Percentiles rank a stretch among this genome's conserved stretches.
phyloP scores from a whole-genome alignment of 2,797 vertebrate species.

The Astyanax mexicanus region DNA sequence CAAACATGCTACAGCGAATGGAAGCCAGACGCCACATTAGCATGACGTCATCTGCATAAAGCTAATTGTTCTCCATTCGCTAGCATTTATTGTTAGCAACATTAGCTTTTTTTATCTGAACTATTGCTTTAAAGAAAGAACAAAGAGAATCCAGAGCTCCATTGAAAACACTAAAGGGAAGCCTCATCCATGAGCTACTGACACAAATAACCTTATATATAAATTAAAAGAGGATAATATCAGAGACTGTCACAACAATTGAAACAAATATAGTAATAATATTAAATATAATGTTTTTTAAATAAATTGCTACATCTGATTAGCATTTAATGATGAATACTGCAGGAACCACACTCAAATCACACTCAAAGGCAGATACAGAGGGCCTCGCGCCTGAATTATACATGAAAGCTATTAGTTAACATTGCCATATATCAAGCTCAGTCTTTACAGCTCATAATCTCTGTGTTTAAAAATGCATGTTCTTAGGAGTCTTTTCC shows the following conservation, averaged over 20 bases:
- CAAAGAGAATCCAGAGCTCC: background rate
- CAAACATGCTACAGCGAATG: background rate
- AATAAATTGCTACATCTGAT: background rate
- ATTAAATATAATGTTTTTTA: background rate
- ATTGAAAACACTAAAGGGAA: background rate
- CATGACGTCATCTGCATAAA: background rate
- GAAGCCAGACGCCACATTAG: background rate
- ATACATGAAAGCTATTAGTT: constrained; percentile 30
- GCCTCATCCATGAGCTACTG: constrained; percentile 3
- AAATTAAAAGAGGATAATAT: background rate
- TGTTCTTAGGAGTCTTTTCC: background rate
- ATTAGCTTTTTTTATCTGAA: background rate
- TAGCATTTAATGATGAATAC: background rate
- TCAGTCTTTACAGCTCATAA: constrained; percentile 8
- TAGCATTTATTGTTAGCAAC: background rate
- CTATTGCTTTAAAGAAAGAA: background rate
- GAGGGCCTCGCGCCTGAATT: constrained; percentile 16
- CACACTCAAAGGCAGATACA: background rate
- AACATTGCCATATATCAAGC: constrained; percentile 17
- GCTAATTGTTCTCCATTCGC: background rate
- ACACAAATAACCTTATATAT: background rate
- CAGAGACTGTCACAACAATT: background rate
- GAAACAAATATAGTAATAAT: background rate
- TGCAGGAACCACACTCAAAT: background rate
- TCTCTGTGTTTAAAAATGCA: constrained; percentile 29